Base-by-base conservation (phyloP, 1,140 invertebrate species). In the Drosophila kanapiae region DNA sequence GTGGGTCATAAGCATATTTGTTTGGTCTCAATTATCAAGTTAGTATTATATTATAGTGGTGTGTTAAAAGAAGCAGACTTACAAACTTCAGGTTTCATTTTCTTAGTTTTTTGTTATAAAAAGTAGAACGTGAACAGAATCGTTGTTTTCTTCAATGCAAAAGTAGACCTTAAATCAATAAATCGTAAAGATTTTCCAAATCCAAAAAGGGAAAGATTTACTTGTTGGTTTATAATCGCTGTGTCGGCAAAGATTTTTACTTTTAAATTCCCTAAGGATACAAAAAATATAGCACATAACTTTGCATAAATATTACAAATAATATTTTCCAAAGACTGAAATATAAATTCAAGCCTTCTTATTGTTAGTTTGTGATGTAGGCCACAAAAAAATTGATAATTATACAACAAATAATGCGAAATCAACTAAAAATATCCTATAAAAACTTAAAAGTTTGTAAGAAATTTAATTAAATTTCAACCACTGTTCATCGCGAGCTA, bases 401-500 rank as follows among this genome's bases (percentile, higher is more conserved):
- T 2, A 23, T 23, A 23, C 23, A 23, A 23, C 23, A 23, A 18
- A 33, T 10, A 29, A 7, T 18, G 0, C 4, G 0, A 53, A 13
- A 4, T 16, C 16, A 13, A 4, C n/a, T 16, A 1, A 18, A 35
- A 35, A 2, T 1, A 16, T 29, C 5, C 6, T n/a, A 13, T 0
- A 14, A 56, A 18, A 33, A 11, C 11, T 6, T 9, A 33, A n/a
- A n/a, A n/a, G n/a, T n/a, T n/a, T n/a, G n/a, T n/a, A n/a, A n/a
- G n/a, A n/a, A n/a, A 27, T 42, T 23, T 43, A 13, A 7, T 13
- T 40, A 27, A 31, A 11, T 14, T 33, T 29, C 27, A n/a, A 51
- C 56, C 53, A 74, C 72, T 54, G 58, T 63, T 51, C 31, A 31
- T 5, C 45, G 51, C 45, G 53, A 42, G 14, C 42, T 40, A 14